These are phyloP conservation scores for Zelostemma sp. DNA, from an alignment of 1,140 invertebrate species.

Conservation along the genomic window DNA sequence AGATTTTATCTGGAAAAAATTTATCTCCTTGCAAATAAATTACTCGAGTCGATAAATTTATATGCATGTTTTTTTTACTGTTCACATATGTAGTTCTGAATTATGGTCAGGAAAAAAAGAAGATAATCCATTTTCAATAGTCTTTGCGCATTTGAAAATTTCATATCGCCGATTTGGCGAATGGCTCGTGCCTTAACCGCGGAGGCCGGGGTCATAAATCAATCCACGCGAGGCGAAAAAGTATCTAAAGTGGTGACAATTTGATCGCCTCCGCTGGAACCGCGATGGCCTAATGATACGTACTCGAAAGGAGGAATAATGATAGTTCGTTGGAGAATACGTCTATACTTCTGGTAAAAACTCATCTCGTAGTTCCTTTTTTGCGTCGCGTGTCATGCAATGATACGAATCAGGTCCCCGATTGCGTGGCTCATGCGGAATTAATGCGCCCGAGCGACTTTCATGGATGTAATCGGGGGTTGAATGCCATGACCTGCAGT, in stretches of 20 bases:
- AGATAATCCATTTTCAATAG: not conserved
- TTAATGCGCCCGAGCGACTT: conserved; percentile 49
- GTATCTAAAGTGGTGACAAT: conserved; percentile 21
- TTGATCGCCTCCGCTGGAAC: conserved; percentile 18
- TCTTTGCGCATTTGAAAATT: not conserved
- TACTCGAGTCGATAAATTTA: too few species aligned
- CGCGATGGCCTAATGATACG: conserved; percentile 23
- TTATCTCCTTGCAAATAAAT: too few species aligned
- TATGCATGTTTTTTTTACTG: too few species aligned
- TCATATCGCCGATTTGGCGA: too few species aligned
- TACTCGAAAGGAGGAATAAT: conserved; percentile 35
- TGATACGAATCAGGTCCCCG: conserved; percentile 40
- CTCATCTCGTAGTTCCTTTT: not conserved
- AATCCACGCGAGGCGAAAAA: not conserved
- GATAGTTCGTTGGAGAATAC: conserved; percentile 29
- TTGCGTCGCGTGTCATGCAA: conserved; percentile 42
- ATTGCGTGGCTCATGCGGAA: conserved; percentile 21
- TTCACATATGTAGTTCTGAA: too few species aligned
- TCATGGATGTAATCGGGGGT: conserved; percentile 50
- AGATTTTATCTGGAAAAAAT: too few species aligned
- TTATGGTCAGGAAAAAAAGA: too few species aligned
- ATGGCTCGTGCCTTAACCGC: not conserved
- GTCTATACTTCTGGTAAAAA: conserved; percentile 12
- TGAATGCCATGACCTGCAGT: conserved; percentile 53
- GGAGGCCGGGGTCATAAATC: not conserved